Conservation (phyloP, 1,140 invertebrate genomes). For the Mactra quadrangularis region DNA sequence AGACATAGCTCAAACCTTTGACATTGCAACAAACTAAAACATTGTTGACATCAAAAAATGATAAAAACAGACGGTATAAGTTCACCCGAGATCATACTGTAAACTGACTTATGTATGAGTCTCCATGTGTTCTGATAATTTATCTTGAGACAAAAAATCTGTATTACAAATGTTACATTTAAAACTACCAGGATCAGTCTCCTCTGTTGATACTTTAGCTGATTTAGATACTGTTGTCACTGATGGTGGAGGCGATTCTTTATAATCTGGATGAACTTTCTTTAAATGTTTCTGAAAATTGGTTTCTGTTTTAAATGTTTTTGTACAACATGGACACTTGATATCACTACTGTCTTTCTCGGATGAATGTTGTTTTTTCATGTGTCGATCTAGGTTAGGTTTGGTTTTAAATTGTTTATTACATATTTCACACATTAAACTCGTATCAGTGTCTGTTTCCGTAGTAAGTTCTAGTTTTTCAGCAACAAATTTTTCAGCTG, state of each 20-base stretch:
- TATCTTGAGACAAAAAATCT: neutral
- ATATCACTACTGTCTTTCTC: constrained; percentile 6
- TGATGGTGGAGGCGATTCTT: neutral
- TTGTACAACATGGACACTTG: constrained; percentile 38
- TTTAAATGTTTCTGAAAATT: constrained; percentile 42
- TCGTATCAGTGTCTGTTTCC: neutral
- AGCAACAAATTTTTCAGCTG: constrained; percentile 51
- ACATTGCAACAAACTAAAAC: no score
- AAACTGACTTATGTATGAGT: constrained; percentile 9
- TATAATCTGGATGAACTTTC: constrained; percentile 32
- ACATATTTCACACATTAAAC: constrained; percentile 42
- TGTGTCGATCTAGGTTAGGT: constrained; percentile 31
- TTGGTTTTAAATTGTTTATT: constrained; percentile 36
- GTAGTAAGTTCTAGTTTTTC: neutral
- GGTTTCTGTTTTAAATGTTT: neutral
- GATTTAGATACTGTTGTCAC: neutral
- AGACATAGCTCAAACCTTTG: no score
- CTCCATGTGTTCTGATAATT: constrained; percentile 11
- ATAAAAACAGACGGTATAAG: no score
- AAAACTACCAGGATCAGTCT: neutral
- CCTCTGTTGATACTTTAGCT: neutral
- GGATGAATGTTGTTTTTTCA: constrained; percentile 9
- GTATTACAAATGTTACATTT: constrained; percentile 8
- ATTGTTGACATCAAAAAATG: no score
- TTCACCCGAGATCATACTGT: no score